Conservation (phyloP, 2,888 invertebrate genomes). For the Xestia xanthographa region DNA sequence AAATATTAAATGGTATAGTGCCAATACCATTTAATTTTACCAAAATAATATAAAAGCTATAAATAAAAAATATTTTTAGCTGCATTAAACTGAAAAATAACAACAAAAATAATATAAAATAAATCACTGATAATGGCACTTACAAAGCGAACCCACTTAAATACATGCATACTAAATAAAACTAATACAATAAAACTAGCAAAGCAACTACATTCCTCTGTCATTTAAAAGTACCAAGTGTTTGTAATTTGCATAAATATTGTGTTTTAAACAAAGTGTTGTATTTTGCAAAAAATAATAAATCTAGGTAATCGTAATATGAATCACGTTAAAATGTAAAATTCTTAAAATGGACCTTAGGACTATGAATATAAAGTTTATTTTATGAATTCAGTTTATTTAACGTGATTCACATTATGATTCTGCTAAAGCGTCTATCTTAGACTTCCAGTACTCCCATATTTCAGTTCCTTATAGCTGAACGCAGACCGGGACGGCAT, state of each 20-base stretch:
- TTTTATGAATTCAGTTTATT: too few relatives aligned
- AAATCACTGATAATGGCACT: not conserved
- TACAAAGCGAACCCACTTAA: not conserved
- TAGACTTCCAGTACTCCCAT: too few relatives aligned
- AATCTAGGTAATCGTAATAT: too few relatives aligned
- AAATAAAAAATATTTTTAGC: not conserved
- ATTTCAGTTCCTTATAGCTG: not conserved
- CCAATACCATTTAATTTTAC: not conserved
- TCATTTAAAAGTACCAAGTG: constrained; percentile 12
- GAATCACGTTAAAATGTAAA: too few relatives aligned
- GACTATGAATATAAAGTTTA: too few relatives aligned
- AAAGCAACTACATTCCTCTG: not conserved
- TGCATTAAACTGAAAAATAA: not conserved
- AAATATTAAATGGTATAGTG: not conserved
- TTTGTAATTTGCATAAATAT: constrained; percentile 6
- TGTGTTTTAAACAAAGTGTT: constrained; percentile 8
- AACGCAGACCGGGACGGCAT: too few relatives aligned
- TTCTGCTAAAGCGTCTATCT: too few relatives aligned
- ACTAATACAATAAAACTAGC: not conserved
- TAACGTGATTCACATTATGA: too few relatives aligned
- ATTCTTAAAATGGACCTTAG: too few relatives aligned
- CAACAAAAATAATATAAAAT: not conserved
- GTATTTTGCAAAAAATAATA: not conserved
- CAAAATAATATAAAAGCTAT: not conserved
- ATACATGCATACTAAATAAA: constrained; percentile 5